phyloP scores from a whole-genome alignment of 1,140 invertebrate genomes.

The Drosophila paulistorum region DNA sequence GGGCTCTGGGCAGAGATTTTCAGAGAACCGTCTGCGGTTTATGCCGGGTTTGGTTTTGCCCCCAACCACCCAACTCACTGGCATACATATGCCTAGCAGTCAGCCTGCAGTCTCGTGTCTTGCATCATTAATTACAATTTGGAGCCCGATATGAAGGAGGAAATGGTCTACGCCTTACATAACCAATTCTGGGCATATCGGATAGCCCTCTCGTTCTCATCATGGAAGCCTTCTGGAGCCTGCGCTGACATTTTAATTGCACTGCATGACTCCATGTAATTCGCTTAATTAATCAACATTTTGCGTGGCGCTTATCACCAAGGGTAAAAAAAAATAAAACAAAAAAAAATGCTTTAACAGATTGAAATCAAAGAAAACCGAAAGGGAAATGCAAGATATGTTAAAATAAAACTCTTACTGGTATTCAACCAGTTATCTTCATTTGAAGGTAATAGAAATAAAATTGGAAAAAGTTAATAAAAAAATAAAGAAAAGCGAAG shows the following conservation, averaged over 20 bases:
- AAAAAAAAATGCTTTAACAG: background rate
- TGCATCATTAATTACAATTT: constrained; percentile 82
- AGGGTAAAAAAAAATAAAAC: background rate
- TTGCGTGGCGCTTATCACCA: constrained; percentile 44
- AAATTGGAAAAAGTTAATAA: too few relatives aligned
- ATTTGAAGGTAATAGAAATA: too few relatives aligned
- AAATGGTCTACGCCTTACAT: constrained; percentile 28
- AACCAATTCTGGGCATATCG: constrained; percentile 42
- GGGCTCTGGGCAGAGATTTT: constrained; percentile 51
- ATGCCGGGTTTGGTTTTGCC: background rate
- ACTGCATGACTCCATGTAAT: constrained; percentile 75
- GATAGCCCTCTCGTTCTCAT: constrained; percentile 4
- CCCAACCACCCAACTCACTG: background rate
- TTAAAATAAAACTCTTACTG: background rate
- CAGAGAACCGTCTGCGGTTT: constrained; percentile 48
- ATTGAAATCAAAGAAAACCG: background rate
- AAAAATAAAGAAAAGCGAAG: too few relatives aligned
- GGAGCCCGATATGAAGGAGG: constrained; percentile 30
- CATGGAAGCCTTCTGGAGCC: constrained; percentile 34
- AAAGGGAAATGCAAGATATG: background rate
- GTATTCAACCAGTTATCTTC: too few relatives aligned
- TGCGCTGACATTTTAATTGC: constrained; percentile 79
- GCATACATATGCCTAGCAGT: too few relatives aligned
- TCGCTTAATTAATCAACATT: constrained; percentile 79
- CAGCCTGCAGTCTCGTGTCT: constrained; percentile 51